phyloP scores from a whole-genome alignment of 2,888 invertebrate genomes.

The Eristalis tenax region DNA sequence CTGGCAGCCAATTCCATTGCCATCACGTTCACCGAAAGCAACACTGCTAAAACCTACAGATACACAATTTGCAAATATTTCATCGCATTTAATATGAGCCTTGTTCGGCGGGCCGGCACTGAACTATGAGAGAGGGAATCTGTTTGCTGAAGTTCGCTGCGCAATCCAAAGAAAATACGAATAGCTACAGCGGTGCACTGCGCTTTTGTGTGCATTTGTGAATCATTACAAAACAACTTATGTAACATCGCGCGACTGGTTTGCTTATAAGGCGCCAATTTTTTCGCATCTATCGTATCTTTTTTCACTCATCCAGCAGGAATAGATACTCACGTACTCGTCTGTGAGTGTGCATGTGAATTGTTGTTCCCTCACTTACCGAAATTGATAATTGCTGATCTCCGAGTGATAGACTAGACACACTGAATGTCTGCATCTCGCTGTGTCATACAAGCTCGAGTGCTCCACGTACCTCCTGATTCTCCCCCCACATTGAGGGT shows the following conservation, averaged over 20 bases:
- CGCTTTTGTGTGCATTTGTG: constrained; percentile 24
- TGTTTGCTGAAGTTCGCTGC: constrained; percentile 45
- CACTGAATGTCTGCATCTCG: not conserved
- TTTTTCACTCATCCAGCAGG: constrained; percentile 5
- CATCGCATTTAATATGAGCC: constrained; percentile 34
- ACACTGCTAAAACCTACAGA: constrained; percentile 33
- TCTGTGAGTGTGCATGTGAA: not conserved
- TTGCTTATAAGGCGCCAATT: constrained; percentile 54
- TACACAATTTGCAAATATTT: constrained; percentile 46
- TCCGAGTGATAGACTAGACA: not conserved
- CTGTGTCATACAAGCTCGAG: not conserved
- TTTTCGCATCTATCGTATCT: constrained; percentile 17
- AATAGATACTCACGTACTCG: not conserved
- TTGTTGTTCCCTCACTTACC: not conserved
- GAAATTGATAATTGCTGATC: constrained; percentile 50
- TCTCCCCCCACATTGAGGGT: not conserved
- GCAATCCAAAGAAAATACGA: constrained; percentile 37
- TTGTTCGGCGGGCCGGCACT: not conserved
- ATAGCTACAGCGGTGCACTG: constrained; percentile 13
- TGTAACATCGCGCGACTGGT: constrained; percentile 29
- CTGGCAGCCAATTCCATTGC: constrained; percentile 56
- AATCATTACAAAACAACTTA: constrained; percentile 26
- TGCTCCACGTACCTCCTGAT: not conserved
- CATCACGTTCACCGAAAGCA: constrained; percentile 39
- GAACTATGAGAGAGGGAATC: constrained; percentile 18